These are phyloP conservation scores for Indicator indicator DNA, from an alignment of 2,113 vertebrate genomes.

Conservation along the genomic window DNA sequence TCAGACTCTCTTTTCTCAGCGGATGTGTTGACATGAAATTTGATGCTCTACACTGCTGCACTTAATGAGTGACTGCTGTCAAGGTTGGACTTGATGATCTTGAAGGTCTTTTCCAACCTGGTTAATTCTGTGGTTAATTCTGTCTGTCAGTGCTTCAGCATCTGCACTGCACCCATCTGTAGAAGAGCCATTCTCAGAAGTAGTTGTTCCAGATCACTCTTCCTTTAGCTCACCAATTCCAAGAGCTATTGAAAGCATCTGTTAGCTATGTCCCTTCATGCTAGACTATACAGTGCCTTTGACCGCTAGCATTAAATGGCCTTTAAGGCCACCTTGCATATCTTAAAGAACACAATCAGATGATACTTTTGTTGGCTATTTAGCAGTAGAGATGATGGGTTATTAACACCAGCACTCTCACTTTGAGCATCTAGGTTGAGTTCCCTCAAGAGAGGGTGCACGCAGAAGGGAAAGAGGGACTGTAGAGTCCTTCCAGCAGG, in stretches of 20 bases:
- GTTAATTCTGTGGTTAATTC: too few relatives aligned
- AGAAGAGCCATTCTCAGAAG: neutral
- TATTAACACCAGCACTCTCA: neutral
- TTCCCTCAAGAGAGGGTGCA: accelerated
- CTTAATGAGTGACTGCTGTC: neutral
- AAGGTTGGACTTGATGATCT: too few relatives aligned
- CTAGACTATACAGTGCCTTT: neutral
- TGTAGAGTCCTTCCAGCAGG: accelerated
- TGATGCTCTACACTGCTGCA: neutral
- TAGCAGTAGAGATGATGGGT: neutral
- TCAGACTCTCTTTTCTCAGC: neutral
- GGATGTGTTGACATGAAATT: neutral
- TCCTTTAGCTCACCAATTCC: neutral
- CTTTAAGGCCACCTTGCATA: neutral
- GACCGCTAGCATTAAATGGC: neutral
- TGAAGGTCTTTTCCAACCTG: too few relatives aligned
- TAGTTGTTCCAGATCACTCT: neutral
- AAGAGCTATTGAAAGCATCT: neutral
- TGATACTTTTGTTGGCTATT: neutral
- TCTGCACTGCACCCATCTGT: accelerated
- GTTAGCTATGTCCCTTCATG: neutral
- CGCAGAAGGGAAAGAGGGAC: neutral
- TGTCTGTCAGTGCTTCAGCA: neutral
- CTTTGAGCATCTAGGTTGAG: neutral
- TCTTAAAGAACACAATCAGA: neutral